Evolutionary conservation across 2,113 vertebrate genomes (phyloP), one percentile per base, ranked within the genome.

Genomic region (Cepphus grylle): DNA sequence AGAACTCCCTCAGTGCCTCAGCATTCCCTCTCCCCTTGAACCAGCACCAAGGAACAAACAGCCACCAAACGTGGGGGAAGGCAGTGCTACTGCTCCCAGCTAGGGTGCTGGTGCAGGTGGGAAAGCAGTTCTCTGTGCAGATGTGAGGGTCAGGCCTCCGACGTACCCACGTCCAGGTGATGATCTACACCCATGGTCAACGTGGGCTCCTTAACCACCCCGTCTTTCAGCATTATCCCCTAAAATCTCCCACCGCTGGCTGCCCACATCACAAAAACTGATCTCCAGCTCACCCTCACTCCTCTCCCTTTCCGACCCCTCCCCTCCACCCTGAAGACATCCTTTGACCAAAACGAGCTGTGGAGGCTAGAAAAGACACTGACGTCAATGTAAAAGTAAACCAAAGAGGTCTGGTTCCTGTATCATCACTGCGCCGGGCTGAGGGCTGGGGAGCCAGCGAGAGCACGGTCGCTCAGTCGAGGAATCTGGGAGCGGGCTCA

Each of bases 381-480:
- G 98, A 98, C 98, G 98, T 98, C 97, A 98, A 96, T 63, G 56
- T 50, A 91, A 97, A 97, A 97, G 96, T 97, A 98, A 98, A 97
- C 97, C 93, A 59, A 91, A 88, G 95, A 88, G 94, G 67, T 97
- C 97, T 97, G 97, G 93, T 65, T 95, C 97, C 96, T 93, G 93
- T 84, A 96, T 89, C 53, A 94, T 50, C 73, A 78, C 92, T 47
- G 76, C 20, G 17, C 71, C 3, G 26, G n/a, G 88, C 91, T 42
- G 61, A 85, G 94, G 40, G 7, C 91, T 49, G 90, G 19, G 50
- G 91, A 97, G 55, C 6, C 3, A 93, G 59, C 4, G 5, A 92
- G 58, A 6, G 17, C 83, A 5, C 80, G 34, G 80, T 66, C 55
- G 9, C 81, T 94, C 32, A 1, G 22, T 45, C 10, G 10, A 59